Conservation (phyloP, 2,797 vertebrate species). For the Acrocephalus scirpaceus region DNA sequence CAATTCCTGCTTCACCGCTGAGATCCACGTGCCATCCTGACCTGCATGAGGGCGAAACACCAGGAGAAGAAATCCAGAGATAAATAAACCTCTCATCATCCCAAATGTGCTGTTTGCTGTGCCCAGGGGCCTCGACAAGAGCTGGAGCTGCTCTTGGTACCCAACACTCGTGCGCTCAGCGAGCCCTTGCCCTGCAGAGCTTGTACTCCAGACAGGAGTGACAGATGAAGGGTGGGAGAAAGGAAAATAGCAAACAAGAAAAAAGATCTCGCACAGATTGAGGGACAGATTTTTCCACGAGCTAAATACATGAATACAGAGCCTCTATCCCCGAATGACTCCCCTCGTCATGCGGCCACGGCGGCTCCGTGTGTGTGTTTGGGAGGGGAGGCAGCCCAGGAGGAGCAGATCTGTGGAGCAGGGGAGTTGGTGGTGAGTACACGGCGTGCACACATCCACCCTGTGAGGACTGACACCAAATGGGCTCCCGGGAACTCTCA, state of each 20-base stretch:
- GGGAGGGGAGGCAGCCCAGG: not conserved
- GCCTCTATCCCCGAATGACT: slow-evolving; percentile 52
- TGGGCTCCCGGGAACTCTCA: too few relatives aligned
- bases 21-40: accelerated
- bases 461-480: not conserved
- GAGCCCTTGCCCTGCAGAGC: slow-evolving; percentile 37
- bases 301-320: slow-evolving; percentile 37
- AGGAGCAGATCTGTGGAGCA: not conserved
- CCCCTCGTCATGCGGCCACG: not conserved
- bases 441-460: not conserved
- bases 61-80: not conserved
- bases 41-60: not conserved
- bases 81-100: not conserved
- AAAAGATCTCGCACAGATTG: slow-evolving; percentile 50
- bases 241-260: slow-evolving; percentile 56
- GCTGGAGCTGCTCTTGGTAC: not conserved
- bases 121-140: not conserved
- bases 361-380: not conserved
- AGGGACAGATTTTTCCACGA: slow-evolving; percentile 63
- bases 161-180: not conserved
- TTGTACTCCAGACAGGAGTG: slow-evolving; percentile 30
- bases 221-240: slow-evolving; percentile 69
- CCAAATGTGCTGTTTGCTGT: not conserved
- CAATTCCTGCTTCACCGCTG: accelerated
- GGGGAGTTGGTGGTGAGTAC: not conserved